Base-by-base conservation (phyloP, 1,140 invertebrate species). In the Bombus breviceps region DNA sequence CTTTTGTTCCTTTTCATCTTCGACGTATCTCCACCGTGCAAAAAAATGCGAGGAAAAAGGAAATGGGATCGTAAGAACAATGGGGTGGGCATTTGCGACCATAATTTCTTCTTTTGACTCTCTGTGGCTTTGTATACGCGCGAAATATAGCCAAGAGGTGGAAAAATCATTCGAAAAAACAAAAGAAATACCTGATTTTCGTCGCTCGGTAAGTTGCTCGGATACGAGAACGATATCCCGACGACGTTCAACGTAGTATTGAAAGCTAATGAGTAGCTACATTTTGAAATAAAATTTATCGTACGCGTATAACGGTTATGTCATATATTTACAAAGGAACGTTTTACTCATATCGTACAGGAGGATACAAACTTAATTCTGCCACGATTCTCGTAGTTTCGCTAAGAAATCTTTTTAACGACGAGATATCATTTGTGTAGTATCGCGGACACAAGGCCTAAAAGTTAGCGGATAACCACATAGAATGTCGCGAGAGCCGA, bases 31-130 rank as follows among this genome's bases (percentile, higher is more conserved):
- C 34, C 12, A 0, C 22, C 12, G 53, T 28, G 47, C 6, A 37
- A 75, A 57, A 75, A 37, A 37, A 5, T 13, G 3, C 59, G 25
- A 34, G 25, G 9, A 39, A 71, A 39, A 41, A 71, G 15, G 28
- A 75, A 57, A 75, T 75, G 74, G 74, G 47, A 75, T 75, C 43
- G 47, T 12, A 18, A 34, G 47, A 37, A 75, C 47, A 75, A 75
- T 75, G 34, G 34, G 28, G 0, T 5, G 41, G 2, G 41, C 28
- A 39, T 8, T 32, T 41, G 13, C 39, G 71, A 73, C 18, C 6
- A 53, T 22, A 9, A 32, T 41, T 74, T 57, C 57, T 34, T 28
- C 13, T 25, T 57, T 47, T 18, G 3, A 6, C 22, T 25, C 34
- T 47, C 34, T 57, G 34, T 37, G 32, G 32, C 13, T 75, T 75